These are phyloP conservation scores for Amblyjoppa fuscipennis DNA, from an alignment of 2,888 invertebrate genomes.

Conservation along the genomic window DNA sequence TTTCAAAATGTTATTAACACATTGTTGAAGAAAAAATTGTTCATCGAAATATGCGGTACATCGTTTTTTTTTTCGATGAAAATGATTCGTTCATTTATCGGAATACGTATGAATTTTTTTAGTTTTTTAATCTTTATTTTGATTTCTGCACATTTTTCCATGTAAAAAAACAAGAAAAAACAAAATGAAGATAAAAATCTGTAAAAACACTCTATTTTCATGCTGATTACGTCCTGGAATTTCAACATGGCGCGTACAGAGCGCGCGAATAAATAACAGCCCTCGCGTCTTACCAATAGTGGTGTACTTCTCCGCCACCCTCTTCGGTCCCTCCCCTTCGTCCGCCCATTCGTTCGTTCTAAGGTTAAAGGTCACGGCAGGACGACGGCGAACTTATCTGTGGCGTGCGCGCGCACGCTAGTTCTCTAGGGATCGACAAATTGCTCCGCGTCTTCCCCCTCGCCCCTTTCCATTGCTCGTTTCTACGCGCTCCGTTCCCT, in stretches of 20 bases:
- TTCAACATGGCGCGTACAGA: constrained; percentile 11
- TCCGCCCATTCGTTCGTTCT: constrained; percentile 24
- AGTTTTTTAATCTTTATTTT: too few relatives aligned
- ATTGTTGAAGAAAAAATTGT: too few relatives aligned
- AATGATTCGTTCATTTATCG: too few relatives aligned
- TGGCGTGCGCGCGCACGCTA: constrained; percentile 14
- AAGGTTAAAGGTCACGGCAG: constrained; percentile 50
- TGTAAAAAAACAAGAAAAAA: too few relatives aligned
- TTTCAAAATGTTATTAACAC: too few relatives aligned
- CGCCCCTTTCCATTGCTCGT: constrained; percentile 43
- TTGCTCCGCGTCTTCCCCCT: constrained; percentile 67
- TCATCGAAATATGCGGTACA: too few relatives aligned
- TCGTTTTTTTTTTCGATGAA: too few relatives aligned
- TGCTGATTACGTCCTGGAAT: neutral
- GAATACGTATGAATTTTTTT: too few relatives aligned
- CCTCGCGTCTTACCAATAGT: constrained; percentile 44
- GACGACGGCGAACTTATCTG: neutral
- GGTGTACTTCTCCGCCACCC: constrained; percentile 14
- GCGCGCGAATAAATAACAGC: constrained; percentile 61
- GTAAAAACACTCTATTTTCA: too few relatives aligned
- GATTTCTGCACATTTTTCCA: too few relatives aligned
- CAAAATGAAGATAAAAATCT: too few relatives aligned
- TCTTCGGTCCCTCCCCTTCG: constrained; percentile 32
- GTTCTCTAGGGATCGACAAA: constrained; percentile 71
- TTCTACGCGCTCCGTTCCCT: constrained; percentile 58